Base-by-base conservation (phyloP, 1,140 invertebrate species). In the Pantala flavescens region DNA sequence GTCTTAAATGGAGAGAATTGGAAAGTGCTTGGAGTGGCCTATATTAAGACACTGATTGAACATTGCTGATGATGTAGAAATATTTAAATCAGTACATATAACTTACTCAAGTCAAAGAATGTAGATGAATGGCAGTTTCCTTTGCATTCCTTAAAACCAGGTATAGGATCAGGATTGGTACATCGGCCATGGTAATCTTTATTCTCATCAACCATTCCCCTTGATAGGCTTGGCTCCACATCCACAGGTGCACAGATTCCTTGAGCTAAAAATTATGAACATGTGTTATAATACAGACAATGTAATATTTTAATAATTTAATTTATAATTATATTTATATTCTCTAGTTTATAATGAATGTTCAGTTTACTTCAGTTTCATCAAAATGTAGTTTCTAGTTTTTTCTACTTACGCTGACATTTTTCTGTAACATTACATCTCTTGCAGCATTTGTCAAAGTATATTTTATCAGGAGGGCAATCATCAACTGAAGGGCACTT, bases 371-470 rank as follows among this genome's bases (percentile, higher is more conserved):
- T 36, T 36, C 2, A 5, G 9, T 36, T 36, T 36, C 28, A 36
- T 36, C 28, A 36, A 36, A 36, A 36, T 36, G 9, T 36, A 36
- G 28, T 9, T 9, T 70, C 0, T 28, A 21, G 72, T n/a, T n/a
- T 55, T 63, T 21, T 71, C 36, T 63, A 81, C 81, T 82, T 78
- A 87, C 85, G 43, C 72, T 75, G 84, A 21, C 82, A 77, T 55
- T 82, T 79, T 0, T 78, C 75, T 7, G 85, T 84, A 0, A 84
- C 77, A 75, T 88, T 88, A 80, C 90, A 93, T 73, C 84, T 81
- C 43, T 86, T 82, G 74, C 91, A 93, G 79, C 91, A 93, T 36
- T 87, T 87, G 70, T 89, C 86, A 0, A 82, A 78, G 77, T 87
- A 86, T 49, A 87, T 78, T 75, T 86, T 82, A 63, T 86, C 82